Conservation (phyloP, 2,888 invertebrate species). For the Thyatira batis region DNA sequence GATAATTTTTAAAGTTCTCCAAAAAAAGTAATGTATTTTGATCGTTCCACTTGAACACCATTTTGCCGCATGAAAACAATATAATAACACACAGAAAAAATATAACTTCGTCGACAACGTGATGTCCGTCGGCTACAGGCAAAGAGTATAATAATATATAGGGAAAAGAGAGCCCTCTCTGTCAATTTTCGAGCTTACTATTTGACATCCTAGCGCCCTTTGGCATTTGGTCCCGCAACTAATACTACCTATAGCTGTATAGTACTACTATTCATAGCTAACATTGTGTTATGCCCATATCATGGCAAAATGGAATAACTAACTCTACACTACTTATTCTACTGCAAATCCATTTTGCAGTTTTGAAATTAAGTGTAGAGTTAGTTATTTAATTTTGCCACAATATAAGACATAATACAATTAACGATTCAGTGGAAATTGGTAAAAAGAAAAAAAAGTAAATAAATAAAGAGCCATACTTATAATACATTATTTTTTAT, state of each 20-base stretch:
- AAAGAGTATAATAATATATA: background rate
- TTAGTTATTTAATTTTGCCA: no score
- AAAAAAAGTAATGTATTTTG: conserved; percentile 21
- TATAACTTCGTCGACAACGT: no score
- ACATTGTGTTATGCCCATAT: no score
- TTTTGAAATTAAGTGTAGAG: no score
- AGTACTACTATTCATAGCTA: no score
- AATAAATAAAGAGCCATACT: no score
- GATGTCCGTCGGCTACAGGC: conserved; percentile 14
- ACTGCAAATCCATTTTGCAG: no score
- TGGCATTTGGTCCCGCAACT: background rate
- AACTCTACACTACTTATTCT: no score
- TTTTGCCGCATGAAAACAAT: conserved; percentile 19
- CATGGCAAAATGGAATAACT: no score
- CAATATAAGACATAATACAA: no score
- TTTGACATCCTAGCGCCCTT: background rate
- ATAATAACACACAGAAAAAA: conserved; percentile 5
- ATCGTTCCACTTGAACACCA: conserved; percentile 27
- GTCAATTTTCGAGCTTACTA: background rate
- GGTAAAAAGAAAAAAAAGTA: background rate
- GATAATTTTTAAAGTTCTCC: conserved; percentile 24
- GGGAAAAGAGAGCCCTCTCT: conserved; percentile 3
- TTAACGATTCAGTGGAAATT: background rate
- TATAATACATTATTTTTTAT: background rate
- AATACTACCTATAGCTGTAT: background rate